phyloP scores from a whole-genome alignment of 92 coral and sea anemone species.

The Umimayanthus chanpuru region DNA sequence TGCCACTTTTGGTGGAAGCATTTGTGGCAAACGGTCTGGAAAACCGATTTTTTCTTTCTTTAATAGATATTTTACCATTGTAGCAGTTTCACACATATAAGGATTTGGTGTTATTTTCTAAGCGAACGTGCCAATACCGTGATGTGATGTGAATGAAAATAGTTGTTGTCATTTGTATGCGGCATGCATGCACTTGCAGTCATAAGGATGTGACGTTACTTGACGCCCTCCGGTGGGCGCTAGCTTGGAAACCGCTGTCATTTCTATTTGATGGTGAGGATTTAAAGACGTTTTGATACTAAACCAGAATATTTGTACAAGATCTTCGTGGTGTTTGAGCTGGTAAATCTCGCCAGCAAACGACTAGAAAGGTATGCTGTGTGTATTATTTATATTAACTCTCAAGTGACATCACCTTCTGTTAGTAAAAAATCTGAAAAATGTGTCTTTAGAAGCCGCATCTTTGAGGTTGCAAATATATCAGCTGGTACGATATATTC shows the following conservation, averaged over 20 bases:
- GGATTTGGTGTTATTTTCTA: not conserved
- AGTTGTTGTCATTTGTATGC: not conserved
- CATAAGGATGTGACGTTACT: slow-evolving; percentile 38
- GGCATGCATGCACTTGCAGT: not conserved
- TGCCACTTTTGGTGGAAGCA: too few relatives aligned
- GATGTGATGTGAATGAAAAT: not conserved
- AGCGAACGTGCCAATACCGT: not conserved
- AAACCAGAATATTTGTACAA: slow-evolving; percentile 6
- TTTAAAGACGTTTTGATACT: slow-evolving; percentile 3
- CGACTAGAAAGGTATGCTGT: slow-evolving; percentile 30
- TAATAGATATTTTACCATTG: not conserved
- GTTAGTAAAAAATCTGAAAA: not conserved
- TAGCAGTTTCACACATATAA: not conserved
- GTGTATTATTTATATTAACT: slow-evolving; percentile 15
- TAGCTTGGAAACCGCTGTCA: slow-evolving; percentile 4
- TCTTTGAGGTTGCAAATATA: not conserved
- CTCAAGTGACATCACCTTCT: slow-evolving; percentile 14
- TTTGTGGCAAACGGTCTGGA: not conserved
- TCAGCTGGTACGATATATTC: too few relatives aligned
- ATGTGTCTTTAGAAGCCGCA: not conserved
- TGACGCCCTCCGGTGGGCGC: slow-evolving; percentile 17
- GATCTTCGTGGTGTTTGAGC: not conserved
- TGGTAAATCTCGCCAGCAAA: slow-evolving; percentile 7
- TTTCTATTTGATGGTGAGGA: not conserved
- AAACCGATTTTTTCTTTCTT: not conserved